phyloP scores from a whole-genome alignment of 2,797 vertebrate genomes.

The Graptemys geographica region DNA sequence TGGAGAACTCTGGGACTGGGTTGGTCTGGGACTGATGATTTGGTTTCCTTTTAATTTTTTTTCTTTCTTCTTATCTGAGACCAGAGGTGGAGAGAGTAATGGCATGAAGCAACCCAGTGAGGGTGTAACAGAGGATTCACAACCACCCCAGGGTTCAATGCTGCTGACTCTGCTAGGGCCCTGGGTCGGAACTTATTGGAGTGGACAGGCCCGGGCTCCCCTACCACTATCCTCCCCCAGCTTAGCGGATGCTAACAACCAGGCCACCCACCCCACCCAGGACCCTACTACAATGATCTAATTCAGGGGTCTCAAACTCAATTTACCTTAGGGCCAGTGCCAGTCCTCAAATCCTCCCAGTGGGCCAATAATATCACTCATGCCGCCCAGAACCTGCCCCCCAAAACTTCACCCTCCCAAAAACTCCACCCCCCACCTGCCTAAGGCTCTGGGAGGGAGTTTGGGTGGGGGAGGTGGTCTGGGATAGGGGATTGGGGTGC shows the following conservation, averaged over 20 bases:
- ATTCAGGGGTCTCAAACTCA: background rate
- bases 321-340: no score
- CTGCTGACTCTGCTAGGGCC: background rate
- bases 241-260: background rate
- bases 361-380: no score
- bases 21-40: background rate
- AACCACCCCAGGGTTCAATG: background rate
- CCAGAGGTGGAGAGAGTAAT: background rate
- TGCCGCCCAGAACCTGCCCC: no score
- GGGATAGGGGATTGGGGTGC: no score
- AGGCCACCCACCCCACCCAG: background rate
- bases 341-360: no score
- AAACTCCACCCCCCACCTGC: no score
- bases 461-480: no score
- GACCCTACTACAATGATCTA: background rate
- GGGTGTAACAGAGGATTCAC: background rate
- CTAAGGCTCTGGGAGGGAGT: no score
- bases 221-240: background rate
- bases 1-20: background rate
- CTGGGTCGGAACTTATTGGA: background rate
- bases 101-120: background rate
- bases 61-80: background rate
- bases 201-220: background rate
- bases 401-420: no score
- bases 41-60: background rate